These are phyloP conservation scores for Pardalotus punctatus DNA, from an alignment of 2,113 vertebrate genomes.

Conservation along the genomic window DNA sequence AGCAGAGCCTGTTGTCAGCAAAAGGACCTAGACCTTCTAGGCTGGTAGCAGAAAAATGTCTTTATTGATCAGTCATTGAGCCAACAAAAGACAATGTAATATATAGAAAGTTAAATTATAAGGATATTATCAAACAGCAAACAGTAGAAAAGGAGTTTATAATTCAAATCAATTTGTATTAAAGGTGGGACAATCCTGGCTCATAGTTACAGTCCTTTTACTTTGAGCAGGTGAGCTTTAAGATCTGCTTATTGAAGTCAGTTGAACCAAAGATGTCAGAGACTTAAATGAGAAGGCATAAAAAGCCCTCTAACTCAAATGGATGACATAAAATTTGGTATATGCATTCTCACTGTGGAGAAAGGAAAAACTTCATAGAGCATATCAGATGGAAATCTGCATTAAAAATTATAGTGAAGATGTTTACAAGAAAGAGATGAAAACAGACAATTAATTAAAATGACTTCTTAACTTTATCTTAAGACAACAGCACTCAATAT, in stretches of 20 bases:
- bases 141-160: not conserved
- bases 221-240: not conserved
- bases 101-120: not conserved
- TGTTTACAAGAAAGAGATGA: not conserved
- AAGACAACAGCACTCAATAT: not conserved
- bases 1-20: not conserved
- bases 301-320: not conserved
- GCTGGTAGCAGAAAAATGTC: not conserved
- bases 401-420: not conserved
- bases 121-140: not conserved
- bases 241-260: not conserved
- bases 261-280: not conserved
- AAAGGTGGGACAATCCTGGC: not conserved
- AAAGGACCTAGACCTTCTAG: not conserved
- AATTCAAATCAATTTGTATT: not conserved
- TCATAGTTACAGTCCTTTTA: not conserved
- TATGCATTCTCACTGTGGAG: not conserved
- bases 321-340: not conserved
- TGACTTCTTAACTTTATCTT: not conserved
- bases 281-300: not conserved
- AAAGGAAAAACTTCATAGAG: not conserved
- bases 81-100: not conserved
- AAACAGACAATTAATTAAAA: not conserved
- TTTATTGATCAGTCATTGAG: not conserved
- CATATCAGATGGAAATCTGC: not conserved